Evolutionary conservation across 2,797 vertebrate species (phyloP), one percentile per base, ranked within the genome.

Genomic region (Avahi laniger): DNA sequence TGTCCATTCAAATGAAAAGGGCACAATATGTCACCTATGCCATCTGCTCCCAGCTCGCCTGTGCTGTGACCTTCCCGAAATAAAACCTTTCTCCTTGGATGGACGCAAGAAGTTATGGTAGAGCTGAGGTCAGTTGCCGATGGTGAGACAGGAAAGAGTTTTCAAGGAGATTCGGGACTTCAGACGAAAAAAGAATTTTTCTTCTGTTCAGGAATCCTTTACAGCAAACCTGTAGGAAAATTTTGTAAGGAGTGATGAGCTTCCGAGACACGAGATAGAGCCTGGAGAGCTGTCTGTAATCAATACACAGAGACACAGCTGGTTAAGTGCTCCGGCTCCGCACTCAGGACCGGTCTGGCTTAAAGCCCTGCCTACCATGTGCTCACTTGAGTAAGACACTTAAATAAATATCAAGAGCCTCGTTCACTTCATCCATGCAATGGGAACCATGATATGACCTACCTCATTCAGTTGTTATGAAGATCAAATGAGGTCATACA

Each of bases 61-160:
- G 24, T 18, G 63, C 70, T 8, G 17, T 38, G 79, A 54, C n/a
- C 89, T 94, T 95, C 93, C 94, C 41, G 38, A 97, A 96, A 94
- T 95, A 86, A 91, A 93, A 43, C 79, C 85, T 10, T 30, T 43
- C 88, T 85, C 65, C 65, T 91, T 20, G 22, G 89, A 61, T 24
- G 63, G 76, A 46, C 20, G 46, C 11, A n/a, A 1, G 69, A 83
- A 43, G 69, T 63, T 7, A 85, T 35, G 46, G 61, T 30, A 4
- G 38, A 67, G 28, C n/a, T 9, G 63, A 73, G 69, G 80, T 46
- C 11, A 7, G 7, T 30, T n/a, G 79, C 41, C 35, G 14, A 35
- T 9, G 18, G 46, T 75, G 33, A 83, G 52, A 79, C 15, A 78
- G 67, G 22, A 61, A 78, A 67, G 35, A 14, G 15, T 48, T 59